These are phyloP conservation scores for Macrosteles quadrilineatus DNA, from an alignment of 1,140 invertebrate species.

Conservation along the genomic window DNA sequence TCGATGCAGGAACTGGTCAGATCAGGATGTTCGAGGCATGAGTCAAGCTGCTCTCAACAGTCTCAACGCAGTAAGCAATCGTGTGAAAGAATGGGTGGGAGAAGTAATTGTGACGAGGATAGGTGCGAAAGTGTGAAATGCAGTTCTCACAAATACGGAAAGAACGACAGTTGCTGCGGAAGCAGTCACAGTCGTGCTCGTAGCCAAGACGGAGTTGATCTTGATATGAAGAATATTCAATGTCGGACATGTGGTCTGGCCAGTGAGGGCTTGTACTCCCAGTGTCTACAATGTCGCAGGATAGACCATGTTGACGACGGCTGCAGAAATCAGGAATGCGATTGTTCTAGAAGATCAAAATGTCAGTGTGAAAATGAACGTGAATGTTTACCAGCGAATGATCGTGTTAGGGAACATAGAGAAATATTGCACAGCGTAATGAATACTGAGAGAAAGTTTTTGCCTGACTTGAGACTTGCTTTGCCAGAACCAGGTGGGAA, in stretches of 20 bases:
- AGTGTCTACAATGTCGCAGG: conserved; percentile 19
- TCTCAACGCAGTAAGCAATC: not conserved
- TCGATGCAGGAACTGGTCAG: not conserved
- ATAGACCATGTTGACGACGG: not conserved
- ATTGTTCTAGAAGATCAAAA: not conserved
- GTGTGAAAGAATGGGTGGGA: not conserved
- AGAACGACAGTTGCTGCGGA: no score
- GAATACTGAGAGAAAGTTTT: not conserved
- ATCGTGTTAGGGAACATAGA: not conserved
- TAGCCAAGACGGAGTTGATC: not conserved
- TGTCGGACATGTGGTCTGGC: conserved; percentile 23
- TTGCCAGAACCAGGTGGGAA: not conserved
- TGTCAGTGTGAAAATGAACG: conserved; percentile 13
- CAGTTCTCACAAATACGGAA: no score
- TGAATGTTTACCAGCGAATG: not conserved
- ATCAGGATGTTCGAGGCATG: no score
- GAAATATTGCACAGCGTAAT: not conserved
- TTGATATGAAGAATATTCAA: not conserved
- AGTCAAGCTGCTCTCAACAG: not conserved
- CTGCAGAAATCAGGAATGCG: not conserved
- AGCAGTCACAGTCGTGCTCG: not conserved
- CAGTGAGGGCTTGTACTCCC: conserved; percentile 12
- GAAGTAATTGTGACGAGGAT: not conserved
- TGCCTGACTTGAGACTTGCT: not conserved
- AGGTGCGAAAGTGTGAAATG: no score